phyloP scores from a whole-genome alignment of 2,113 vertebrate species.

The Scatophagus argus region DNA sequence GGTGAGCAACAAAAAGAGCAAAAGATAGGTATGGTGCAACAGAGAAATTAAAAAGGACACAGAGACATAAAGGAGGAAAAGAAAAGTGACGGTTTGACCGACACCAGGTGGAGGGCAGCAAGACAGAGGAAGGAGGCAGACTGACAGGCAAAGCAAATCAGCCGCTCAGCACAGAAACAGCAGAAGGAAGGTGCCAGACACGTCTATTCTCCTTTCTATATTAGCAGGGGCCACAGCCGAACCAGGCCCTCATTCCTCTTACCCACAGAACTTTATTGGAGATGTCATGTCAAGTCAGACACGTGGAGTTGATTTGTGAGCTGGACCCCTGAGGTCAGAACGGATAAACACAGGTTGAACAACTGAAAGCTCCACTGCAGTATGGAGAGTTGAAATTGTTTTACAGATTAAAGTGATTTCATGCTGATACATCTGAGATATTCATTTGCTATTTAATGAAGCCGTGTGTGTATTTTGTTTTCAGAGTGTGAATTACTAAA shows the following conservation, averaged over 20 bases:
- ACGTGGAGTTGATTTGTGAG: conserved; percentile 38
- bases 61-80: conserved; percentile 1
- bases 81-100: neutral
- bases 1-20: neutral
- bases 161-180: conserved; percentile 1
- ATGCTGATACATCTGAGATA: neutral
- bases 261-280: conserved; percentile 45
- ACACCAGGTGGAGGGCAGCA: conserved; percentile 24
- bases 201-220: conserved; percentile 19
- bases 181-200: conserved; percentile 32
- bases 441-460: conserved; percentile 3
- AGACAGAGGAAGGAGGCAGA: conserved; percentile 5
- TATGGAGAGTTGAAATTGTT: neutral
- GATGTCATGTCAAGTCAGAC: conserved; percentile 54
- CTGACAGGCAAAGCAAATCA: conserved; percentile 37
- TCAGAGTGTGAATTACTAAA: neutral
- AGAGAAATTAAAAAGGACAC: neutral
- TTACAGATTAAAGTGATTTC: conserved; percentile 1
- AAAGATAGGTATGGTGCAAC: neutral
- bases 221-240: conserved; percentile 31
- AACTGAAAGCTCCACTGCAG: conserved; percentile 20
- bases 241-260: conserved; percentile 11
- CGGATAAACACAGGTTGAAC: conserved; percentile 44
- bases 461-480: neutral
- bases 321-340: conserved; percentile 34